phyloP scores from a whole-genome alignment of 2,888 invertebrate genomes.

The Platycnemis pennipes region DNA sequence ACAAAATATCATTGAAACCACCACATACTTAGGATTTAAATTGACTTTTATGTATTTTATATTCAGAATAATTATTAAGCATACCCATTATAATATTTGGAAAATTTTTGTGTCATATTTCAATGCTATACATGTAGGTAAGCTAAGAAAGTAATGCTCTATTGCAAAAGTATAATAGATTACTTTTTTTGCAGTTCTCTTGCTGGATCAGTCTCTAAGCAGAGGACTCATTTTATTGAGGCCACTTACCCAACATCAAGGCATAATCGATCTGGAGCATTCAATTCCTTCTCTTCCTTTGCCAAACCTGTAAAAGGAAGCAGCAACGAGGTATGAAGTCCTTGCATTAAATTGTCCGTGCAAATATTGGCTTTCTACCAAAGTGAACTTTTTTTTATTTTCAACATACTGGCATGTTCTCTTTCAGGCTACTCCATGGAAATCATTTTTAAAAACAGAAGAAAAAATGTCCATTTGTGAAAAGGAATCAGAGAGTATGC shows the following conservation, averaged over 20 bases:
- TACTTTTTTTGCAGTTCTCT: neutral
- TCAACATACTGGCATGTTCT: neutral
- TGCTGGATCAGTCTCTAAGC: neutral
- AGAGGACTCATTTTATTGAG: neutral
- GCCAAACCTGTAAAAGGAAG: neutral
- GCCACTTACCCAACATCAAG: neutral
- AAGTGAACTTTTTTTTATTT: neutral
- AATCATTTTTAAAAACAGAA: slow-evolving; percentile 1
- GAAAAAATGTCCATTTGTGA: neutral
- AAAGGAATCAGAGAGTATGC: slow-evolving; percentile 13
- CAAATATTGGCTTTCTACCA: neutral
- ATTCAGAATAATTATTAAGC: no score
- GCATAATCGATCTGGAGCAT: neutral
- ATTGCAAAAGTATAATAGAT: neutral
- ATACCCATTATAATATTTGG: no score
- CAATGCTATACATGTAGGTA: no score
- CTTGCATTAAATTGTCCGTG: neutral
- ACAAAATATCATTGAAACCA: no score
- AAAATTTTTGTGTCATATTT: no score
- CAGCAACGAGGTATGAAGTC: neutral
- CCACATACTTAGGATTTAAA: no score
- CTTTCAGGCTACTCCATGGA: neutral
- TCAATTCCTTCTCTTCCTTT: slow-evolving; percentile 22
- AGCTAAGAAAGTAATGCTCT: no score
- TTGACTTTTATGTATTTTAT: no score